Conservation (phyloP, 2,888 invertebrate species). For the Nomada lathburiana region DNA sequence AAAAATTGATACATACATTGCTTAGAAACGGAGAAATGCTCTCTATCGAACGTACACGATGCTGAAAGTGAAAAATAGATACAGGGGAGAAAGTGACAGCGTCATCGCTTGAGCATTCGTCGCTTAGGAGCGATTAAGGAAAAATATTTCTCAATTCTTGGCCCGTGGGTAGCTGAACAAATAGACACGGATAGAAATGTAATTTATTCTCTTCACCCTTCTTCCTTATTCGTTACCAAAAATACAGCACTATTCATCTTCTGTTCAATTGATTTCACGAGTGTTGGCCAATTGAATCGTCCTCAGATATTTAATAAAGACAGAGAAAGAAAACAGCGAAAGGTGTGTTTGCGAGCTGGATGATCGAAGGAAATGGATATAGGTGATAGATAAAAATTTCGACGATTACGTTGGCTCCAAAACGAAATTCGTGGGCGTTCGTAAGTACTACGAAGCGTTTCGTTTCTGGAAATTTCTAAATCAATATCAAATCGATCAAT, state of each 20-base stretch:
- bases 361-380: too few species aligned
- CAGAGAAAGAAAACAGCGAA: too few species aligned
- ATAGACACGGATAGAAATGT: neutral
- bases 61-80: slow-evolving; percentile 15
- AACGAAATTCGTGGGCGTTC: neutral
- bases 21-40: slow-evolving; percentile 20
- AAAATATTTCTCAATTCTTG: slow-evolving; percentile 36
- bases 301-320: too few species aligned
- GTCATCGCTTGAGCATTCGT: slow-evolving; percentile 32
- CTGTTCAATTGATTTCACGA: too few species aligned
- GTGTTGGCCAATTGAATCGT: too few species aligned
- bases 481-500: slow-evolving; percentile 16
- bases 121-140: slow-evolving; percentile 15
- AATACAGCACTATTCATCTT: neutral
- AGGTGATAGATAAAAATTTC: too few species aligned
- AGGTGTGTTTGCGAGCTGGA: too few species aligned
- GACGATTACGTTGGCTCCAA: neutral
- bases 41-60: slow-evolving; percentile 52
- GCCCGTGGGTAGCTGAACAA: neutral
- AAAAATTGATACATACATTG: too few species aligned
- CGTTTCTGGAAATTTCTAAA: slow-evolving; percentile 16
- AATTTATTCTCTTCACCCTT: neutral
- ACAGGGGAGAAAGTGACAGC: slow-evolving; percentile 28
- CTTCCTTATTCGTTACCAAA: neutral
- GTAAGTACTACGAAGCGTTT: neutral